phyloP scores from a whole-genome alignment of 2,113 vertebrate species.

The Melanerpes formicivorus region DNA sequence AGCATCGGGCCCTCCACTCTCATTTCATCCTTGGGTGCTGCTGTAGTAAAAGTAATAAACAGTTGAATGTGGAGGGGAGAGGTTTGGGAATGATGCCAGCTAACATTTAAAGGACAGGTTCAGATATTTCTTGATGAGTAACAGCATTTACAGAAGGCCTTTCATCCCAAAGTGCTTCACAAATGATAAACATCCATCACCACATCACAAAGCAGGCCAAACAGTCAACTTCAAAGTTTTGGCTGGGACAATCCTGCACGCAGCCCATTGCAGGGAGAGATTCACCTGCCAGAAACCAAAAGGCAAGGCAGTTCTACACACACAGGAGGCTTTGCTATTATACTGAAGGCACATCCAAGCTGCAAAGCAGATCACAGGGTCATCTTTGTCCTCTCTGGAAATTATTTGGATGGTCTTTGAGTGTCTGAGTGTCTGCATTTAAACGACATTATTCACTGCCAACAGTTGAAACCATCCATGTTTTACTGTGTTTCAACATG shows the following conservation, averaged over 20 bases:
- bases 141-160: slow-evolving; percentile 25
- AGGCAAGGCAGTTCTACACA: neutral
- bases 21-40: neutral
- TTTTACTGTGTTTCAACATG: neutral
- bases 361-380: neutral
- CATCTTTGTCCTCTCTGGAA: neutral
- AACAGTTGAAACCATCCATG: neutral
- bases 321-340: neutral
- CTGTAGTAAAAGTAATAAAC: slow-evolving; percentile 36
- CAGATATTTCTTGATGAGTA: slow-evolving; percentile 21
- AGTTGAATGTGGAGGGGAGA: neutral
- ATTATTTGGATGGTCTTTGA: neutral
- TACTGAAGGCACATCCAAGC: neutral
- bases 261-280: neutral
- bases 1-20: neutral
- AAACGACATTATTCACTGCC: neutral
- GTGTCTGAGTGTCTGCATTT: neutral
- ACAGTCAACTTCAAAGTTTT: neutral
- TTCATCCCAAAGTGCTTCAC: slow-evolving; percentile 41
- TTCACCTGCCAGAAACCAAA: neutral
- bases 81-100: neutral
- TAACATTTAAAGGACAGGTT: neutral
- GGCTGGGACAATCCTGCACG: neutral
- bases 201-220: neutral
- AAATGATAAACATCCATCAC: slow-evolving; percentile 17